These are phyloP conservation scores for Iselma pallidipennis DNA, from an alignment of 2,888 invertebrate genomes.

Conservation along the genomic window DNA sequence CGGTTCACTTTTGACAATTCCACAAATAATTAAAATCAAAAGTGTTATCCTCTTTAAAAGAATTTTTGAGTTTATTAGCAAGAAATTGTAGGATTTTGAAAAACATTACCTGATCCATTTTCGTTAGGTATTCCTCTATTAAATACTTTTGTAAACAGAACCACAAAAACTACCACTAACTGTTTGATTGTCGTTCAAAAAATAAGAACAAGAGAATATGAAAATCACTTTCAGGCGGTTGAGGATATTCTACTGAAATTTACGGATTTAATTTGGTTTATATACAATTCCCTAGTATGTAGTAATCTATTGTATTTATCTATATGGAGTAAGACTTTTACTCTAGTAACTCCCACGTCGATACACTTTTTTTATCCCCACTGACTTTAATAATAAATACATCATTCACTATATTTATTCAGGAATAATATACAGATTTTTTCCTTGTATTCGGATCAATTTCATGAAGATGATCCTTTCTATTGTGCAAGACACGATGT, in stretches of 20 bases:
- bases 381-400: constrained; percentile 6
- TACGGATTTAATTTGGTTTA: constrained; percentile 51
- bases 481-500: background rate
- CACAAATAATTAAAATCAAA: constrained; percentile 10
- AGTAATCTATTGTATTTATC: constrained; percentile 54
- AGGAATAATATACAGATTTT: background rate
- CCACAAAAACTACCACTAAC: background rate
- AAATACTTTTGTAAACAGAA: background rate
- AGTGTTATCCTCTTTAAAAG: constrained; percentile 2
- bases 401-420: background rate
- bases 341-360: constrained; percentile 49
- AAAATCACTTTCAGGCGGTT: constrained; percentile 3
- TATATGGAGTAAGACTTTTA: constrained; percentile 52
- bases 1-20: constrained; percentile 35
- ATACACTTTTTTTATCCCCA: constrained; percentile 25
- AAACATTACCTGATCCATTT: background rate
- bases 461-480: too few relatives aligned
- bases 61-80: background rate
- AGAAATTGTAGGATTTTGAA: background rate
- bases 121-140: background rate
- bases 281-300: constrained; percentile 46
- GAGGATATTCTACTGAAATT: constrained; percentile 30
- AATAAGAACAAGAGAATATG: background rate
- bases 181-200: background rate
- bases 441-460: background rate